Evolutionary conservation across 2,888 invertebrate species (phyloP), one percentile per base, ranked within the genome.

Genomic region (Melikaiella ostensackeni): DNA sequence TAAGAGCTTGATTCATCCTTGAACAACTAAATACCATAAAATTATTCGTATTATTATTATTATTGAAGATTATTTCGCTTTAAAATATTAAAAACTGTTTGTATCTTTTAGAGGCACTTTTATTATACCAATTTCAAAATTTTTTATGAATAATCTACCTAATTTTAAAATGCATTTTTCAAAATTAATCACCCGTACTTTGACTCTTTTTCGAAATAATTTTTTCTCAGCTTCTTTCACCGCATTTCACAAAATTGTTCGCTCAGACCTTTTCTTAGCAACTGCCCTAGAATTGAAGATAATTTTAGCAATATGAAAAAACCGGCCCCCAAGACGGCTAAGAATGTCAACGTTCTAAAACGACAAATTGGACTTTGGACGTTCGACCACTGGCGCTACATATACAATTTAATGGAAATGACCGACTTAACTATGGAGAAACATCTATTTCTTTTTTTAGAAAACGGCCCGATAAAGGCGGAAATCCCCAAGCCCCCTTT

Each of bases 311-410:
- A 59, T 84, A 85, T 86, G 86, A 81, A 84, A 86, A 82, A 85
- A 87, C 79, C 73, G 64, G 75, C 82, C 83, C 81, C 83, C 84
- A 79, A 82, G 83, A 81, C 46, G 77, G 76, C 79, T 63, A n/a
- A n/a, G 75, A 77, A 63, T 61, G 73, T 63, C 78, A 75, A 74
- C 77, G 78, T 70, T 75, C 73, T 75, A 62, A 63, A 76, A 21
- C 75, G 24, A 33, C 62, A 62, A 42, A n/a, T 64, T 76, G 50
- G 77, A 77, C 76, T 66, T 75, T 61, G 27, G 59, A 59, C 59
- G 27, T 27, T 59, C 16, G 27, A 27, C 16, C 27, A 27, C 59
- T 59, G 24, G 24, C 9, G n/a, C 59, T 38, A 38, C 19, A 76
- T 57, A 13, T 42, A 55, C 7, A 24, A 59, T 59, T 13, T 11